Percentiles rank a stretch among this genome's conserved stretches.
These are phyloP conservation scores for Urocynchramus pylzowi DNA, from an alignment of 2,113 vertebrate genomes.

Conservation along the genomic window DNA sequence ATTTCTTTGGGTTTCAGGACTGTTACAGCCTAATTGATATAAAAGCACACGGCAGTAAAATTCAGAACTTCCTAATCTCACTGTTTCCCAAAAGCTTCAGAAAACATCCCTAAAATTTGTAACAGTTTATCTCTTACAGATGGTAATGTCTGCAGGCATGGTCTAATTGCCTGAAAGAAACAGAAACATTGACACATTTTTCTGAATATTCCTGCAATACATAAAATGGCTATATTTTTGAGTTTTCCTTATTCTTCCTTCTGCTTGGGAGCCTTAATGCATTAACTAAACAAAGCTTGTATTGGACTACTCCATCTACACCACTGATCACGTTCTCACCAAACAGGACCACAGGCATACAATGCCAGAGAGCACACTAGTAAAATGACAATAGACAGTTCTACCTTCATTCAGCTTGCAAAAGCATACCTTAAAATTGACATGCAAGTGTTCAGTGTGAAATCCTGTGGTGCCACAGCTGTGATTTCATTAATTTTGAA, in stretches of 20 bases:
- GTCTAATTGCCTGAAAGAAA: background rate
- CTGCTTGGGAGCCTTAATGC: background rate
- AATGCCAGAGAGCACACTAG: background rate
- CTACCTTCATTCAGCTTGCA: background rate
- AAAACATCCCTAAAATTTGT: background rate
- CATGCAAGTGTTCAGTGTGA: background rate
- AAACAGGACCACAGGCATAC: background rate
- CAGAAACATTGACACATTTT: background rate
- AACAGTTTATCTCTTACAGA: background rate
- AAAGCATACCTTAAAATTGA: background rate
- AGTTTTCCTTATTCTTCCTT: background rate
- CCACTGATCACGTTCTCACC: background rate
- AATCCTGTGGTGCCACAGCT: background rate
- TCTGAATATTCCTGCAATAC: background rate
- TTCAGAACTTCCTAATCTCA: background rate
- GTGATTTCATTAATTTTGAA: background rate
- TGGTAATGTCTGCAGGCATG: background rate
- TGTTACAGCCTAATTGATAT: background rate
- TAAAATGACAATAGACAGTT: background rate
- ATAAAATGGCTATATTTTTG: background rate
- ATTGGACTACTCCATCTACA: background rate
- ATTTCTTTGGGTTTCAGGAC: background rate
- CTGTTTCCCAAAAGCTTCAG: background rate
- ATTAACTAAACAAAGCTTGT: background rate
- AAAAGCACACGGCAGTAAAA: background rate